A percentile compares a stretch with the other conserved stretches of the same genome.
Evolutionary conservation across 2,797 vertebrate species (phyloP).

Genomic region (Geotrypetes seraphini): DNA sequence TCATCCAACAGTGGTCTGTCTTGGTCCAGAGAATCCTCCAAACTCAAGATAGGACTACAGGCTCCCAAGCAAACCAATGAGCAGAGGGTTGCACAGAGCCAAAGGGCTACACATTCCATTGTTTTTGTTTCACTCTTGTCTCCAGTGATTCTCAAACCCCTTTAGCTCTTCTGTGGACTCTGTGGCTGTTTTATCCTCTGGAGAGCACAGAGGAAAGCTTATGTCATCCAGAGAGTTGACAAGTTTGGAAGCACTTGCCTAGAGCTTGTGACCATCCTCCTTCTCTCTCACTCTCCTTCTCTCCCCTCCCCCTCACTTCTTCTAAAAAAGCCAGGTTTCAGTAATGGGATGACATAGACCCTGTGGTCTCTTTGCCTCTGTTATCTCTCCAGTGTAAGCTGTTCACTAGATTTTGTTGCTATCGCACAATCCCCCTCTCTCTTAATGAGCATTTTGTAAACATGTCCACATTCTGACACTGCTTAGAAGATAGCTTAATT

Average conservation of each 20-base stretch:
- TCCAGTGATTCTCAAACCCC: constrained; percentile 24
- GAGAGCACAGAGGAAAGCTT: constrained; percentile 39
- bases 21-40: constrained; percentile 63
- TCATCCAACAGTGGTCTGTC: constrained; percentile 73
- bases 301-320: constrained; percentile 28
- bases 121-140: constrained; percentile 22
- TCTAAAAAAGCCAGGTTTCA: constrained; percentile 66
- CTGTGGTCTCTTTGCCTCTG: constrained; percentile 71
- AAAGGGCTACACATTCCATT: constrained; percentile 63
- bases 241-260: constrained; percentile 62
- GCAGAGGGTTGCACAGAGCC: constrained; percentile 49
- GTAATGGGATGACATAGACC: constrained; percentile 68
- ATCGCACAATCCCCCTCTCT: constrained; percentile 78
- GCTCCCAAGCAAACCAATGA: constrained; percentile 46
- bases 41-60: constrained; percentile 72
- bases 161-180: constrained; percentile 34
- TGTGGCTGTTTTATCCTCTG: constrained; percentile 50
- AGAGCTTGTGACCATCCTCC: constrained; percentile 40
- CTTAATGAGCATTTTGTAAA: constrained; percentile 99
- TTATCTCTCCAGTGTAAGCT: constrained; percentile 88
- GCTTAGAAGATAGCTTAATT: constrained; percentile 68
- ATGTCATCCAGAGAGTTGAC: constrained; percentile 60
- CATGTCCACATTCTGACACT: constrained; percentile 72
- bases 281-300: constrained; percentile 38
- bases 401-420: constrained; percentile 75